Conservation (phyloP, 2,113 vertebrate species). For the Callopanchax toddi region DNA sequence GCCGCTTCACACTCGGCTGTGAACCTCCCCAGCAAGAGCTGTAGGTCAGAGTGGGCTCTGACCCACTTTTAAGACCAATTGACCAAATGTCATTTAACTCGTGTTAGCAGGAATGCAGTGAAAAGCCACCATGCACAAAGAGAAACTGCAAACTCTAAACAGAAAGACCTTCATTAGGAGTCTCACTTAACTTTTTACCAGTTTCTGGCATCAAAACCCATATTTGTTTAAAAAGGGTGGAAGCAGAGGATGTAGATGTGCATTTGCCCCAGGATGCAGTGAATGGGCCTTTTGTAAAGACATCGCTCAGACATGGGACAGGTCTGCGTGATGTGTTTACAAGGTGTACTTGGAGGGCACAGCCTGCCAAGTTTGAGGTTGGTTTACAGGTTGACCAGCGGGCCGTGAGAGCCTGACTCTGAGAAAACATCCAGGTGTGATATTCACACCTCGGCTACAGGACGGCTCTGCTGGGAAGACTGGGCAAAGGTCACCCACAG, state of each 20-base stretch:
- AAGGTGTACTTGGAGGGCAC: slow-evolving; percentile 22
- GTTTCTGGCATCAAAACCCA: slow-evolving; percentile 1
- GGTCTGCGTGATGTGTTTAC: background rate
- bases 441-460: slow-evolving; percentile 71
- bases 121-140: too few relatives aligned
- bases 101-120: too few relatives aligned
- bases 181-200: background rate
- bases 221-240: slow-evolving; percentile 2
- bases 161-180: background rate
- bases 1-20: too few relatives aligned
- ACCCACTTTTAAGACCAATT: too few relatives aligned
- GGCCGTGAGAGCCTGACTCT: slow-evolving; percentile 68
- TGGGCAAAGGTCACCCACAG: slow-evolving; percentile 64
- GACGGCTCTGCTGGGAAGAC: slow-evolving; percentile 65
- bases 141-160: background rate
- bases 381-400: slow-evolving; percentile 61
- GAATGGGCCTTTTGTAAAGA: slow-evolving; percentile 62
- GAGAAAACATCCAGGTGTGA: slow-evolving; percentile 79
- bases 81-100: too few relatives aligned
- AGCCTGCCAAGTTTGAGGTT: slow-evolving; percentile 46
- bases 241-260: slow-evolving; percentile 21
- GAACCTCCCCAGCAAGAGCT: too few relatives aligned
- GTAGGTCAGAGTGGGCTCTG: too few relatives aligned
- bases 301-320: slow-evolving; percentile 28
- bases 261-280: slow-evolving; percentile 1